These are phyloP conservation scores for Psittacula derbiana DNA, from an alignment of 2,797 vertebrate species.

Conservation along the genomic window DNA sequence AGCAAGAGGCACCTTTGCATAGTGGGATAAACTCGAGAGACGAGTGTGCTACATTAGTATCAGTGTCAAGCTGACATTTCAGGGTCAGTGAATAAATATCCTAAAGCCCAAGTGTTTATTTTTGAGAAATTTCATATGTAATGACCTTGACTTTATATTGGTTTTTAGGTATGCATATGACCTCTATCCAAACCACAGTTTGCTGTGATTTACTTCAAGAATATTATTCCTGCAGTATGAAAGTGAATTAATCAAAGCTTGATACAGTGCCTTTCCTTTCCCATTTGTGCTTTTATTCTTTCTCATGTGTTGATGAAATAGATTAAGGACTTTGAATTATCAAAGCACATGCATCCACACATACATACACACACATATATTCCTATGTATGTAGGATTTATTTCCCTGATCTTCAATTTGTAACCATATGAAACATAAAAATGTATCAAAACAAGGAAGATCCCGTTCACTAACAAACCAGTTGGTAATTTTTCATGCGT, in stretches of 20 bases:
- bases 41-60: constrained; percentile 55
- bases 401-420: not conserved
- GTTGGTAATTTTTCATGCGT: not conserved
- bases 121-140: constrained; percentile 51
- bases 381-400: not conserved
- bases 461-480: not conserved
- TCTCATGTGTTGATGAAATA: not conserved
- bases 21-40: constrained; percentile 47
- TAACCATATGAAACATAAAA: not conserved
- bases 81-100: constrained; percentile 73
- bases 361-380: not conserved
- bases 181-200: constrained; percentile 20
- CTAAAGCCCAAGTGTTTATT: constrained; percentile 63
- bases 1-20: constrained; percentile 22
- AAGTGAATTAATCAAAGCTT: constrained; percentile 36
- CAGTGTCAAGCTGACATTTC: constrained; percentile 69
- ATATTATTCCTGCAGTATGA: not conserved
- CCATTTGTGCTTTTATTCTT: constrained; percentile 10
- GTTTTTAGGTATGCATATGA: constrained; percentile 12
- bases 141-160: constrained; percentile 51
- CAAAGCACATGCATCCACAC: not conserved
- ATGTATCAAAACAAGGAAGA: not conserved
- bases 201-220: constrained; percentile 28
- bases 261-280: not conserved
- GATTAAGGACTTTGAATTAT: constrained; percentile 9